Evolutionary conservation across 2,113 vertebrate genomes (phyloP), one percentile per base, ranked within the genome.

Genomic region (Hipposideros armiger): DNA sequence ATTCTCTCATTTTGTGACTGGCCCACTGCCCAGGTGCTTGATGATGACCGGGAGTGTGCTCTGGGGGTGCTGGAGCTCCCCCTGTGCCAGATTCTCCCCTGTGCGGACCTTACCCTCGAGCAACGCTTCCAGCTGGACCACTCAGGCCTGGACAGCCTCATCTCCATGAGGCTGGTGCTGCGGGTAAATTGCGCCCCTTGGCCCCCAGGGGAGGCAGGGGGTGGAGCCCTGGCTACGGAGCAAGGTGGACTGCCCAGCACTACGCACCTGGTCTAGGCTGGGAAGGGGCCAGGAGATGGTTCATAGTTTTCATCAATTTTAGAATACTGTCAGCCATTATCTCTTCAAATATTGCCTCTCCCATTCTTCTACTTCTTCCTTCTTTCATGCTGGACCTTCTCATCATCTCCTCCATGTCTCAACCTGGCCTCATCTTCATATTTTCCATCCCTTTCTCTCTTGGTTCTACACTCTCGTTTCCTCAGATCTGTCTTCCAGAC

Each of bases 91-190:
- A 98, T 99, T 58, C 98, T 99, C 40, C 98, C 97, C 84, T 91
- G 87, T 10, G 98, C 99, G 0, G 95, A 99, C 95, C 99, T 99
- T 98, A 98, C 97, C 4, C 92, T 99, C 19, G 99, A 99, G 94
- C 99, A 99, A 97, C 98, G 97, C 82, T 99, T 99, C 96, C 98
- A 84, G 88, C 98, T 99, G 96, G 99, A 99, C 93, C 98, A 98
- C 93, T 99, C 99, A 0, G 99, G 99, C 88, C 98, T 98, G 90
- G 99, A 98, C 98, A 99, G 99, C 97, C 99, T 99, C 95, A 98
- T 99, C 97, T 99, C 99, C 97, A 98, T 99, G 98, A 99, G 99
- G 98, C 98, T 99, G 84, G 99, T 99, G 24, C 98, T 99, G 47
- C 98, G 99, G 98, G 99, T 99, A 95, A 97, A 98, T 58, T 54